Conservation (phyloP, 2,113 vertebrate genomes). For the Solenodon paradoxus region DNA sequence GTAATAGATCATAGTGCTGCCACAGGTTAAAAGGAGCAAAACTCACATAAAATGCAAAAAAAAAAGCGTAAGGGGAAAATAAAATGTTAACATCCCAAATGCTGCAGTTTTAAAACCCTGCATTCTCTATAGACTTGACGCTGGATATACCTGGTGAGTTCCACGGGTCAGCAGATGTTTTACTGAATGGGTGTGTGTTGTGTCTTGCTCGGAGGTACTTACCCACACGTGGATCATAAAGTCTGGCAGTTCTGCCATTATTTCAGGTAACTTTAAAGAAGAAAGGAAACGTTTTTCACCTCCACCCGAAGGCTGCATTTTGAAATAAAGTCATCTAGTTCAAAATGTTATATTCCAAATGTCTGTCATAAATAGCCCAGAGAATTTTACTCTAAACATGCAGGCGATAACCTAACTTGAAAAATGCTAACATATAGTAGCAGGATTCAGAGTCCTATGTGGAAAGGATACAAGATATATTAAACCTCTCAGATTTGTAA, state of each 20-base stretch:
- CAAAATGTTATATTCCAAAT: constrained; percentile 11
- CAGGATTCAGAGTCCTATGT: background rate
- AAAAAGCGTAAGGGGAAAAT: constrained; percentile 39
- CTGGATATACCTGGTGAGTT: background rate
- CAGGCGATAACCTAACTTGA: constrained; percentile 4
- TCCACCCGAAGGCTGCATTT: background rate
- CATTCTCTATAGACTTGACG: background rate
- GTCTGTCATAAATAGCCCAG: constrained; percentile 9
- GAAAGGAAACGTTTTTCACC: background rate
- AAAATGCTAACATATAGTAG: background rate
- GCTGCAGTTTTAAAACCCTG: background rate
- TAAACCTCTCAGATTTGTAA: background rate
- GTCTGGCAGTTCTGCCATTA: background rate
- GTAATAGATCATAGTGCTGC: constrained; percentile 46
- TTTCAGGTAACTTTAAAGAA: background rate
- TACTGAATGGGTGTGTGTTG: background rate
- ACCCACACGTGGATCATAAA: background rate
- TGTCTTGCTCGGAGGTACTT: background rate
- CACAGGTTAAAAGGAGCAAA: constrained; percentile 53
- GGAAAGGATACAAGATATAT: background rate
- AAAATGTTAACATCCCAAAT: constrained; percentile 48
- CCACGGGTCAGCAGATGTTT: background rate
- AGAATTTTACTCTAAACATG: constrained; percentile 54
- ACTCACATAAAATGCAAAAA: constrained; percentile 26
- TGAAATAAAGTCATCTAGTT: constrained; percentile 52